These are phyloP conservation scores for Ichneumon xanthorius DNA, from an alignment of 2,888 invertebrate genomes.

Conservation along the genomic window DNA sequence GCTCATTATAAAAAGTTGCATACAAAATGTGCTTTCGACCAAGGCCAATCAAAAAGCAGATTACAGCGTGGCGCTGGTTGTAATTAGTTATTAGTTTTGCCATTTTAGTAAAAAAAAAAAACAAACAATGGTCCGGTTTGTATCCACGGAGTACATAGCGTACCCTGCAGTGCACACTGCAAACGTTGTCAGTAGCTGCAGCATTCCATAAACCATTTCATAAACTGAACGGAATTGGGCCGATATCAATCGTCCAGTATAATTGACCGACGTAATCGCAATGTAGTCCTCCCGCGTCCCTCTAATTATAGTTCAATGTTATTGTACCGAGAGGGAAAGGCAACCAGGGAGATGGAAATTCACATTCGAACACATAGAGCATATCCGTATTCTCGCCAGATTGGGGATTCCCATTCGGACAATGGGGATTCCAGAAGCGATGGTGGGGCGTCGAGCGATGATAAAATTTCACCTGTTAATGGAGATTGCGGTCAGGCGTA, in stretches of 20 bases:
- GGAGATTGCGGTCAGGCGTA: slow-evolving; percentile 56
- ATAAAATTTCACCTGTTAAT: slow-evolving; percentile 67
- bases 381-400: slow-evolving; percentile 13
- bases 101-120: too few species aligned
- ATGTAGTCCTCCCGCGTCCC: background rate
- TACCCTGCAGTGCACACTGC: too few species aligned
- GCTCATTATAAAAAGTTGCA: too few species aligned
- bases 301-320: slow-evolving; percentile 23
- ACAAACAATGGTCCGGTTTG: too few species aligned
- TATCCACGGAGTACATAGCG: too few species aligned
- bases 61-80: too few species aligned
- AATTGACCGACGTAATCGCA: slow-evolving; percentile 61
- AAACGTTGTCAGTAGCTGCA: background rate
- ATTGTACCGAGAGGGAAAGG: slow-evolving; percentile 8
- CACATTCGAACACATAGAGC: slow-evolving; percentile 8
- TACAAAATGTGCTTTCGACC: too few species aligned
- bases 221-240: slow-evolving; percentile 47
- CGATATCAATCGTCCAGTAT: slow-evolving; percentile 58
- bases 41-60: too few species aligned
- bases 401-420: slow-evolving; percentile 11
- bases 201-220: background rate
- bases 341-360: slow-evolving; percentile 3
- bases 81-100: too few species aligned
- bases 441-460: slow-evolving; percentile 47
- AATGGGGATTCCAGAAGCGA: background rate